These are phyloP conservation scores for Crax fasciolata DNA, from an alignment of 2,797 vertebrate species.

Conservation along the genomic window DNA sequence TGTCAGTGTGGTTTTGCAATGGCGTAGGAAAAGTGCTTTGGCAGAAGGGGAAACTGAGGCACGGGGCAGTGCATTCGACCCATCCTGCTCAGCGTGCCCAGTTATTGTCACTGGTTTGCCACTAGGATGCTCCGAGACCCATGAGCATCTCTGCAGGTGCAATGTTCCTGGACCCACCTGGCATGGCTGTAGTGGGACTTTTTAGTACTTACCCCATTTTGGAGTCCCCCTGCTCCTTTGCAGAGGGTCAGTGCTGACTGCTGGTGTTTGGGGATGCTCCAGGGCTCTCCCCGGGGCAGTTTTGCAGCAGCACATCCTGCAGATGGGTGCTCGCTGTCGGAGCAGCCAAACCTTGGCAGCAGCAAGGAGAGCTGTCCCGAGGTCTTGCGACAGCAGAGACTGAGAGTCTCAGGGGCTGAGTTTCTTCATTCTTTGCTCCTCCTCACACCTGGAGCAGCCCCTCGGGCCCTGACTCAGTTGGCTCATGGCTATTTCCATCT, in stretches of 20 bases:
- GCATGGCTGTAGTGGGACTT: not conserved
- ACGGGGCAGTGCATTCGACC: fast-evolving
- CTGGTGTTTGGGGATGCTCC: fast-evolving
- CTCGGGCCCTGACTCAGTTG: slow-evolving; percentile 1
- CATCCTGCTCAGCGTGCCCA: not conserved
- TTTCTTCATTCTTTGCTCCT: not conserved
- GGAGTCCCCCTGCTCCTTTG: not conserved
- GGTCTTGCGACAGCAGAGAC: not conserved
- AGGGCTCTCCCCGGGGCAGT: not conserved
- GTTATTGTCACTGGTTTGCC: not conserved
- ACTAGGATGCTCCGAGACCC: fast-evolving
- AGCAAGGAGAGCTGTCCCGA: not conserved
- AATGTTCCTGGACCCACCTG: fast-evolving
- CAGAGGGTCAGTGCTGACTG: not conserved
- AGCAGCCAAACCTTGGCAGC: not conserved
- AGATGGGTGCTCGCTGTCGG: not conserved
- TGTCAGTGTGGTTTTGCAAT: fast-evolving
- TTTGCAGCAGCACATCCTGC: not conserved
- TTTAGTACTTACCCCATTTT: fast-evolving
- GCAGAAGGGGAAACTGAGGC: slow-evolving; percentile 25
- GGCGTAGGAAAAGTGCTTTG: not conserved
- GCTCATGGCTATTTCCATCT: not conserved
- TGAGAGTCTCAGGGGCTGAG: not conserved
- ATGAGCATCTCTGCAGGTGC: fast-evolving
- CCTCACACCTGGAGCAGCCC: not conserved